These are phyloP conservation scores for Oxytorus armatus DNA, from an alignment of 2,888 invertebrate species.

Conservation along the genomic window DNA sequence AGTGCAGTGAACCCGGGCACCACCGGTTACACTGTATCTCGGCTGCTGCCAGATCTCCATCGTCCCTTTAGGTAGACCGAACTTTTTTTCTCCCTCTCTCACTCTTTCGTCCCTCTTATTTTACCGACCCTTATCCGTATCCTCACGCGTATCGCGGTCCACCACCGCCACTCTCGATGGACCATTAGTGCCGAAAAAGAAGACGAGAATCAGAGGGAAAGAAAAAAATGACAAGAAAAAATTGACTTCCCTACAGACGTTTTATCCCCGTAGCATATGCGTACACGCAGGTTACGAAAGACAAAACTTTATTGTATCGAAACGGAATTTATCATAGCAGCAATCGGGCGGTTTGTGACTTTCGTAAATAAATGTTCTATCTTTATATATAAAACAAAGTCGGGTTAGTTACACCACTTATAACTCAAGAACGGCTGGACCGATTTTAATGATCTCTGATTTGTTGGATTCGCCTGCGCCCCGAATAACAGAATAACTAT, in stretches of 20 bases:
- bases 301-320: too few relatives aligned
- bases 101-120: neutral
- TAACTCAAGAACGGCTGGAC: too few relatives aligned
- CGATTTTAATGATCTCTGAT: too few relatives aligned
- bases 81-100: slow-evolving; percentile 50
- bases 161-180: neutral
- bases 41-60: slow-evolving; percentile 63
- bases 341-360: too few relatives aligned
- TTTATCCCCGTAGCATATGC: slow-evolving; percentile 15
- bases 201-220: neutral
- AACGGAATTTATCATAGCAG: too few relatives aligned
- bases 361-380: too few relatives aligned
- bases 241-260: slow-evolving; percentile 22
- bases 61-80: slow-evolving; percentile 46
- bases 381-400: too few relatives aligned
- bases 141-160: neutral
- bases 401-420: too few relatives aligned
- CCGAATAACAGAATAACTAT: too few relatives aligned
- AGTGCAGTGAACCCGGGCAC: slow-evolving; percentile 70
- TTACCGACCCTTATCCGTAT: slow-evolving; percentile 8
- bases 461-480: too few relatives aligned
- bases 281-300: too few relatives aligned
- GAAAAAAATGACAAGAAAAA: neutral
- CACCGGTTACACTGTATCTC: slow-evolving; percentile 45
- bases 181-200: slow-evolving; percentile 22